Conservation (phyloP, 2,888 invertebrate genomes). For the Lithosia quadra region DNA sequence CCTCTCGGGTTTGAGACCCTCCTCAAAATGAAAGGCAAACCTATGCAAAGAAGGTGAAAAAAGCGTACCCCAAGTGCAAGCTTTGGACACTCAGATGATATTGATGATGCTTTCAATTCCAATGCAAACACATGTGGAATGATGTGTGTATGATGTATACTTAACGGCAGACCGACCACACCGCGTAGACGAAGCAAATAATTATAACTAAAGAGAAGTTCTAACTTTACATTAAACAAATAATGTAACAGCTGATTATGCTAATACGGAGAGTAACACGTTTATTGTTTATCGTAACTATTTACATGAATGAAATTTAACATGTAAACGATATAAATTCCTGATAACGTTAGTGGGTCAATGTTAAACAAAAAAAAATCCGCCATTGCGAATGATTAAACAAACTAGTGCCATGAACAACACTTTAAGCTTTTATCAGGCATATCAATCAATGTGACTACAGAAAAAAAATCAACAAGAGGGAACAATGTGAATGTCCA, state of each 20-base stretch:
- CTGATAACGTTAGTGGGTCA: conserved; percentile 24
- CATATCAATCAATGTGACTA: conserved; percentile 62
- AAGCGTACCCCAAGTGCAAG: too few relatives aligned
- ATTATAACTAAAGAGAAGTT: neutral
- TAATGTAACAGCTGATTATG: neutral
- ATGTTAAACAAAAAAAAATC: conserved; percentile 37
- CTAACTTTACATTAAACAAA: conserved; percentile 1
- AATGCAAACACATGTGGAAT: neutral
- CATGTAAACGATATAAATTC: conserved; percentile 19
- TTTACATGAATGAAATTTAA: conserved; percentile 23
- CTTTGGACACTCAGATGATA: too few relatives aligned
- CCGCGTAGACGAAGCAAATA: neutral
- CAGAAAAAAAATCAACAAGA: conserved; percentile 71
- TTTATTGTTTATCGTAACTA: conserved; percentile 7
- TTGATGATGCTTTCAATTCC: neutral
- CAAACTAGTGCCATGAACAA: conserved; percentile 43
- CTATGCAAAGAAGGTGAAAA: too few relatives aligned
- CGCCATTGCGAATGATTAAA: conserved; percentile 31
- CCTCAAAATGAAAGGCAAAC: too few relatives aligned
- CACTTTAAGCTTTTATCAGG: conserved; percentile 55
- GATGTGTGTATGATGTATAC: neutral
- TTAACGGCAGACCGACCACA: conserved; percentile 4
- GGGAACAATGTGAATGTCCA: conserved; percentile 85
- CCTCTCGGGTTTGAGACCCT: too few relatives aligned
- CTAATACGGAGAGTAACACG: neutral